Conservation (phyloP, 2,113 vertebrate genomes). For the Columba livia region DNA sequence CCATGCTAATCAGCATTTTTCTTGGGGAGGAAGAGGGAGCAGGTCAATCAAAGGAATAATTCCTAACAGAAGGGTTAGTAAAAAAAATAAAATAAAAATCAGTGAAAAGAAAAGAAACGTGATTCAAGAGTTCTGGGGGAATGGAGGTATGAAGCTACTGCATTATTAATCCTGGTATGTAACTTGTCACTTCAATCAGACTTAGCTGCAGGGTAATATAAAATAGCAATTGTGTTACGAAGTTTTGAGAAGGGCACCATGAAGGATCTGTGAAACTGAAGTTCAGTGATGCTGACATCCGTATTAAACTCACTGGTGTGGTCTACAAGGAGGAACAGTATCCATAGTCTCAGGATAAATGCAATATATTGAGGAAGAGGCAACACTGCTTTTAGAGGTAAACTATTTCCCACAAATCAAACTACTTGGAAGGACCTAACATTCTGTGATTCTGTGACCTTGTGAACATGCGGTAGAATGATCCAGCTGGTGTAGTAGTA, state of each 20-base stretch:
- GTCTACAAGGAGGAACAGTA: neutral
- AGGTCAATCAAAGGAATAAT: neutral
- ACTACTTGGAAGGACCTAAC: neutral
- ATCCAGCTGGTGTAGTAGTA: neutral
- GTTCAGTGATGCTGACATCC: neutral
- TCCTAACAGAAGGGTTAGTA: neutral
- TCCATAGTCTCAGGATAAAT: neutral
- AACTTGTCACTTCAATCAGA: neutral
- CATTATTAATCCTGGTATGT: neutral
- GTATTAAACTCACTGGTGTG: neutral
- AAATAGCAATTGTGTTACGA: neutral
- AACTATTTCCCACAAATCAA: neutral
- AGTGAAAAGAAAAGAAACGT: neutral
- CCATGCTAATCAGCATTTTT: neutral
- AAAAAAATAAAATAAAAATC: neutral
- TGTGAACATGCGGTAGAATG: neutral
- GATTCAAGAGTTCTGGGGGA: neutral
- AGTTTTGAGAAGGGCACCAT: neutral
- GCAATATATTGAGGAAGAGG: neutral
- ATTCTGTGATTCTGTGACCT: neutral
- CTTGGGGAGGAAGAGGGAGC: neutral
- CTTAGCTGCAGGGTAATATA: neutral
- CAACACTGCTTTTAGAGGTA: neutral
- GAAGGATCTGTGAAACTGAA: neutral
- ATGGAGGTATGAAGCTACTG: neutral